Evolutionary conservation across 2,888 invertebrate genomes (phyloP).

Genomic region (Cephus spinipes): DNA sequence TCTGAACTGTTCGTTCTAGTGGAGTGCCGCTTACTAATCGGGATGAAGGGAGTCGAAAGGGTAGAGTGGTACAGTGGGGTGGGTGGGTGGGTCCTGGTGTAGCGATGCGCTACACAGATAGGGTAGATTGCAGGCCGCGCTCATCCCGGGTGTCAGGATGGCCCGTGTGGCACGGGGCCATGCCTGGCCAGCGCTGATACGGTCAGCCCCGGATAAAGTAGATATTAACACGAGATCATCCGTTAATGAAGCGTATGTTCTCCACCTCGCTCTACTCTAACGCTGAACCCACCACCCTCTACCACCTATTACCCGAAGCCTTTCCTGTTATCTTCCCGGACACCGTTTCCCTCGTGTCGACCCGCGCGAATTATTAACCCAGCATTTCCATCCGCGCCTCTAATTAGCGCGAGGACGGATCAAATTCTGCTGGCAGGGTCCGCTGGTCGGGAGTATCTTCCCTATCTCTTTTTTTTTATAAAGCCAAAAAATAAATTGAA

Average conservation of each 20-base stretch:
- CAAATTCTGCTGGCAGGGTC: background rate
- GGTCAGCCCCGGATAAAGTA: conserved; percentile 67
- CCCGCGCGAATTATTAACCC: conserved; percentile 35
- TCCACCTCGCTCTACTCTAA: conserved; percentile 36
- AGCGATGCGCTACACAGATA: conserved; percentile 57
- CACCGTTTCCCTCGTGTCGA: conserved; percentile 30
- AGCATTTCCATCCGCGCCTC: conserved; percentile 14
- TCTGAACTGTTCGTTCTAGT: background rate
- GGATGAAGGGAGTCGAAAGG: background rate
- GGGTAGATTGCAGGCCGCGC: conserved; percentile 52
- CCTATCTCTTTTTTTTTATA: background rate
- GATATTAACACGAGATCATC: conserved; percentile 68
- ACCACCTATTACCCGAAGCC: conserved; percentile 64
- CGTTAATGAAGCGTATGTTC: conserved; percentile 68
- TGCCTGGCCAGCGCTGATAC: conserved; percentile 66
- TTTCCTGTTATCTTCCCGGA: conserved; percentile 63
- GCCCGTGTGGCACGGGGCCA: conserved; percentile 32
- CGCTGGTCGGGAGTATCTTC: background rate
- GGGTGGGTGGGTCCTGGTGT: conserved; percentile 50
- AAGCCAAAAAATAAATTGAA: background rate
- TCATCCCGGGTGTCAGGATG: conserved; percentile 14
- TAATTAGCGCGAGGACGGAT: conserved; percentile 16
- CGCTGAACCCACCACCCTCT: conserved; percentile 25
- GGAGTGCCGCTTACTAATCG: background rate
- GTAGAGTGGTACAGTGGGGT: background rate